Percentiles rank a stretch among this genome's conserved stretches.
phyloP scores from a whole-genome alignment of 2,113 vertebrate species.

The Etheostoma spectabile region DNA sequence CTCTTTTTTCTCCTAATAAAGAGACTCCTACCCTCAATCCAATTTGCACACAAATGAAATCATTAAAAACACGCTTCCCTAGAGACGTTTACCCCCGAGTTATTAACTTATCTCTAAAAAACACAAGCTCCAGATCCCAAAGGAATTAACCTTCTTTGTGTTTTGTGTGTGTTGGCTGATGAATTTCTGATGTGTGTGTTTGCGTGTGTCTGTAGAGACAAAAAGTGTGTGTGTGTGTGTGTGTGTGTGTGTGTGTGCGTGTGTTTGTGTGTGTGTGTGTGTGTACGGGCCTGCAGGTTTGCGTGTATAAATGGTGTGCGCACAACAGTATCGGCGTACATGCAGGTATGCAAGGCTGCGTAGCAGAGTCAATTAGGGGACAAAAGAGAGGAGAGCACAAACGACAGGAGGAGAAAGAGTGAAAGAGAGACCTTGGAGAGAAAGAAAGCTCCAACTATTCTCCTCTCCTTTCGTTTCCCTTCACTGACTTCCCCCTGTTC shows the following conservation, averaged over 20 bases:
- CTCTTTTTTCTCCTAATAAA: conserved; percentile 70
- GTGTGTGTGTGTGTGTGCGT: conserved; percentile 13
- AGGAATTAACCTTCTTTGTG: conserved; percentile 73
- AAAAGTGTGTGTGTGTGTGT: conserved; percentile 20
- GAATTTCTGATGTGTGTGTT: neutral
- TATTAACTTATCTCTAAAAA: conserved; percentile 83
- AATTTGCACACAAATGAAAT: conserved; percentile 89
- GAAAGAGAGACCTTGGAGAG: conserved; percentile 60
- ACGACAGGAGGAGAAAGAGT: conserved; percentile 58
- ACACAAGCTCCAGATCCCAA: conserved; percentile 73
- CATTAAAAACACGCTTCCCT: conserved; percentile 81
- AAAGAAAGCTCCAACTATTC: conserved; percentile 67
- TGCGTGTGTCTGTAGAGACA: conserved; percentile 1
- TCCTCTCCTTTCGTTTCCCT: conserved; percentile 62
- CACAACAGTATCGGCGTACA: conserved; percentile 69
- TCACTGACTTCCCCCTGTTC: conserved; percentile 61
- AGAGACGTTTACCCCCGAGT: conserved; percentile 75
- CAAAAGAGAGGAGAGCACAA: conserved; percentile 73
- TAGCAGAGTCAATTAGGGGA: conserved; percentile 74
- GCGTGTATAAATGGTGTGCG: conserved; percentile 10
- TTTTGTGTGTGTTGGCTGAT: conserved; percentile 39
- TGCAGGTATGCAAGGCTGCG: conserved; percentile 66
- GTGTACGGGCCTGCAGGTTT: conserved; percentile 28
- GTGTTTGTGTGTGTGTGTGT: conserved; percentile 22
- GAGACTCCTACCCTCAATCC: conserved; percentile 75